Evolutionary conservation across 2,797 vertebrate genomes (phyloP).

Genomic region (Poeciliopsis gracilis): DNA sequence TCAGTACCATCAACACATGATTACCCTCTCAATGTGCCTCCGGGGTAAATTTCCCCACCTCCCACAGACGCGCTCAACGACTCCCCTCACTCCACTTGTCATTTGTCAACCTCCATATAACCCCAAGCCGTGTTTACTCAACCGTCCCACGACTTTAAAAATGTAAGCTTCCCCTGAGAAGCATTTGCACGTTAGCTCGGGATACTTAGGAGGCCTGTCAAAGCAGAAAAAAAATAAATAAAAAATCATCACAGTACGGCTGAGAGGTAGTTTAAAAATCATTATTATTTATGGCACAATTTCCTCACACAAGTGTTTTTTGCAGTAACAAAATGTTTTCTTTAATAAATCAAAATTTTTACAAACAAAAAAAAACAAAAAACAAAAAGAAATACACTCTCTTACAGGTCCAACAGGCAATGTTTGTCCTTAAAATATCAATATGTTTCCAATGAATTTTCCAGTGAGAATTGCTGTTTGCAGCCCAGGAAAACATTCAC

Average conservation of each 20-base stretch:
- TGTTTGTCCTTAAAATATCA: constrained; percentile 22
- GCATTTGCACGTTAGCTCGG: background rate
- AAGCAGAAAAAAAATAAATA: background rate
- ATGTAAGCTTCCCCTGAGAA: background rate
- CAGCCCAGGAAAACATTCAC: constrained; percentile 29
- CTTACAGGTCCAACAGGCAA: constrained; percentile 19
- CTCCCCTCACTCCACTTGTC: constrained; percentile 12
- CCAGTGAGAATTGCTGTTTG: constrained; percentile 26
- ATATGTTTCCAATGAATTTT: constrained; percentile 36
- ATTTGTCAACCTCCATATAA: constrained; percentile 30
- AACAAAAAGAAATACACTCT: constrained; percentile 18
- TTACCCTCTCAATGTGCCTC: background rate
- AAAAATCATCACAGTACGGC: constrained; percentile 57
- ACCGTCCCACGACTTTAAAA: constrained; percentile 16
- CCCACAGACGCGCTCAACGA: constrained; percentile 11
- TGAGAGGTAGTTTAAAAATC: constrained; percentile 63
- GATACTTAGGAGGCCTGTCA: constrained; percentile 7
- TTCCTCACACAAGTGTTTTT: constrained; percentile 50
- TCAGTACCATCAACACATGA: background rate
- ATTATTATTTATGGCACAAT: constrained; percentile 78
- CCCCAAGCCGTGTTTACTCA: constrained; percentile 26
- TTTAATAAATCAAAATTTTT: constrained; percentile 48
- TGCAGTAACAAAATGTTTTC: constrained; percentile 47
- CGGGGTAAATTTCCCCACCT: constrained; percentile 8
- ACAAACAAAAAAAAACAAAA: background rate